Evolutionary conservation across 2,888 invertebrate genomes (phyloP).

Genomic region (Zygogramma bicolorata): DNA sequence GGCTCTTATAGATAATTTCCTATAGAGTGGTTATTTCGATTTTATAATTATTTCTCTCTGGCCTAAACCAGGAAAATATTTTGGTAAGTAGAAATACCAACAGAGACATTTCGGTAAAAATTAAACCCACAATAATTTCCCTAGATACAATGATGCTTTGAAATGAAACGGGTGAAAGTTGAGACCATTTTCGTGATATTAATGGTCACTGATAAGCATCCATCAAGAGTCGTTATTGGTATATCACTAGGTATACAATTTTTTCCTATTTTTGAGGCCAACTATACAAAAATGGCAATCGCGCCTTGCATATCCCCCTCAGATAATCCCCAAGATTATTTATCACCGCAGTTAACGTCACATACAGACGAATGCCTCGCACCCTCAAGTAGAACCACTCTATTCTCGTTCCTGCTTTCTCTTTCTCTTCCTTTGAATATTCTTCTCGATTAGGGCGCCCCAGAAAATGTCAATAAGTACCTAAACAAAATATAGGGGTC

Average conservation of each 20-base stretch:
- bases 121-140: too few relatives aligned
- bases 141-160: too few relatives aligned
- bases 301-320: conserved; percentile 24
- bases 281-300: neutral
- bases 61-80: too few relatives aligned
- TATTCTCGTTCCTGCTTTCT: conserved; percentile 11
- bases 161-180: too few relatives aligned
- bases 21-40: too few relatives aligned
- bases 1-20: too few relatives aligned
- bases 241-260: neutral
- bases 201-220: too few relatives aligned
- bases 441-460: neutral
- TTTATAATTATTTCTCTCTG: too few relatives aligned
- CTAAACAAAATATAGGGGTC: too few relatives aligned
- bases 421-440: neutral
- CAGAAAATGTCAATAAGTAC: conserved; percentile 42
- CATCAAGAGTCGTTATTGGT: neutral
- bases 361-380: conserved; percentile 52
- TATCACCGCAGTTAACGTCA: conserved; percentile 59
- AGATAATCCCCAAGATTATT: conserved; percentile 56
- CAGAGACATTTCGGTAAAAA: too few relatives aligned
- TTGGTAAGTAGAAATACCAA: too few relatives aligned
- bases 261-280: neutral
- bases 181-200: too few relatives aligned
- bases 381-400: conserved; percentile 41